Percentiles rank a stretch among this genome's conserved stretches.
Conservation (phyloP, 2,113 vertebrate species). For the Zosterops lateralis region DNA sequence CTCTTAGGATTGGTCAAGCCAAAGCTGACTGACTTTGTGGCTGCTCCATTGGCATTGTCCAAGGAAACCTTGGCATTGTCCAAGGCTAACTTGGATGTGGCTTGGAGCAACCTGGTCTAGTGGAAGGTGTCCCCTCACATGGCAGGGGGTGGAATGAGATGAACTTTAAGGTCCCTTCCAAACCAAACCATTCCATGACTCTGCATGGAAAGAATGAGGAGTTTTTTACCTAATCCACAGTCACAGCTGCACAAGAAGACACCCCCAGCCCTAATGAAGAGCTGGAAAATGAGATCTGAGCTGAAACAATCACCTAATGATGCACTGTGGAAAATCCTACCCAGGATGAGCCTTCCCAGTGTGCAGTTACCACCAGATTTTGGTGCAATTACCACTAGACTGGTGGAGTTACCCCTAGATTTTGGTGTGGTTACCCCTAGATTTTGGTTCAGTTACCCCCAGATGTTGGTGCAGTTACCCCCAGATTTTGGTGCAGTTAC, state of each 20-base stretch:
- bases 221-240: not conserved
- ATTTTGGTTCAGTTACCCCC: accelerated
- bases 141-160: not conserved
- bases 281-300: not conserved
- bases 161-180: not conserved
- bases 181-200: not conserved
- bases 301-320: accelerated
- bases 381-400: not conserved
- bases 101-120: not conserved
- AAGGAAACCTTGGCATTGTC: not conserved
- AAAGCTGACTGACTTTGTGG: not conserved
- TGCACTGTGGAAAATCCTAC: not conserved
- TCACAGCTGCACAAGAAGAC: not conserved
- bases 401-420: not conserved
- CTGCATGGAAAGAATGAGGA: not conserved
- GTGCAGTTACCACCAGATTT: accelerated
- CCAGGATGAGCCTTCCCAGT: not conserved
- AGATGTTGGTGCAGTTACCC: not conserved
- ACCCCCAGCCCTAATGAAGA: not conserved
- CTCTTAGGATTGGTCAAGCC: not conserved
- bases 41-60: not conserved
- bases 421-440: not conserved
- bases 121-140: not conserved
- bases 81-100: not conserved
- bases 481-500: not conserved